A percentile compares a stretch with the other conserved stretches of the same genome.
Conservation (phyloP, 2,797 vertebrate species). For the Tachyglossus aculeatus region DNA sequence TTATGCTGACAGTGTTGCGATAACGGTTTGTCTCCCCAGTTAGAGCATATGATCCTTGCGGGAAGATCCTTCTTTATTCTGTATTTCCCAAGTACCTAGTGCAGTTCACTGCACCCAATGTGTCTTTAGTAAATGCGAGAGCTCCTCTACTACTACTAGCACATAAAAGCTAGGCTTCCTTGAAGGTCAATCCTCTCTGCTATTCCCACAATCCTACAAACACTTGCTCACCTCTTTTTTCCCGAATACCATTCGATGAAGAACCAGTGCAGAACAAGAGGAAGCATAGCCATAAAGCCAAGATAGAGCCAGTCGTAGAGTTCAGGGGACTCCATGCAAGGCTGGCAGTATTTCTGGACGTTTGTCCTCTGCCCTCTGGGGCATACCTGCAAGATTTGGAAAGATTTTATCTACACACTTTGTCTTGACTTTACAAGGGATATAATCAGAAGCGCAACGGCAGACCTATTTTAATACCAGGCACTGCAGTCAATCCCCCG, state of each 20-base stretch:
- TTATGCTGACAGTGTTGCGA: too few species aligned
- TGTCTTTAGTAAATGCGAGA: too few species aligned
- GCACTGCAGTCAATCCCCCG: not conserved
- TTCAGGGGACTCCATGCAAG: slow-evolving; percentile 85
- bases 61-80: too few species aligned
- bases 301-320: slow-evolving; percentile 98
- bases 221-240: slow-evolving; percentile 88
- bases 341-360: slow-evolving; percentile 85
- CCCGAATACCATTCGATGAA: slow-evolving; percentile 99
- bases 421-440: not conserved
- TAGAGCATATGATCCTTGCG: too few species aligned
- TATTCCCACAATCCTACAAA: not conserved
- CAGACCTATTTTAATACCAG: not conserved
- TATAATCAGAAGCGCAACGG: not conserved
- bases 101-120: too few species aligned
- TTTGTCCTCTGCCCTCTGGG: slow-evolving; percentile 90
- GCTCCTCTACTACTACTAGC: too few species aligned
- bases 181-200: too few species aligned
- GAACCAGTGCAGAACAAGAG: slow-evolving; percentile 96
- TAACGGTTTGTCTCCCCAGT: not conserved
- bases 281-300: slow-evolving; percentile 98
- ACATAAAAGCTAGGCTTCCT: too few species aligned
- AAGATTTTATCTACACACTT: not conserved
- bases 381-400: slow-evolving; percentile 81
- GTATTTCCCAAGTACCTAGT: too few species aligned